These are phyloP conservation scores for Bombus confusus DNA, from an alignment of 1,140 invertebrate species.

Conservation along the genomic window DNA sequence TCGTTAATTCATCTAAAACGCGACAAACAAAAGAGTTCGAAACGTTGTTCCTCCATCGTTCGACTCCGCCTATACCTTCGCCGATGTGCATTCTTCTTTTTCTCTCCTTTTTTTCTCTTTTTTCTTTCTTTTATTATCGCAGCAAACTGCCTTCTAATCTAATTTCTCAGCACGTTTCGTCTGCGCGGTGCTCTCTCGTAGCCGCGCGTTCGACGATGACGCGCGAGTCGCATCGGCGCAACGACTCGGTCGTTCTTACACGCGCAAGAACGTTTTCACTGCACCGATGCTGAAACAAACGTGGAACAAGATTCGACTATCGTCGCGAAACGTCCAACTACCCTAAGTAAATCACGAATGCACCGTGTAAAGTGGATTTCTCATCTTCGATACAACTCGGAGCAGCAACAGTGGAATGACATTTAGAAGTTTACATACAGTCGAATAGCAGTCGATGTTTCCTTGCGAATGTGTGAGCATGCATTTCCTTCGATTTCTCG, in stretches of 20 bases:
- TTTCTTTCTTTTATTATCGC: not conserved
- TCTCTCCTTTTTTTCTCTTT: not conserved
- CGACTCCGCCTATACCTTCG: not conserved
- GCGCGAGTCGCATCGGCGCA: not conserved
- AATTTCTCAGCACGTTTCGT: conserved; percentile 14
- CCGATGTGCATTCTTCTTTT: not conserved
- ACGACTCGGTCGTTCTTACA: not conserved
- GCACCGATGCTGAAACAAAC: not conserved
- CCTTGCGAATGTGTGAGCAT: not conserved
- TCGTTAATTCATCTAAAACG: conserved; percentile 15
- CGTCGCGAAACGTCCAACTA: not conserved
- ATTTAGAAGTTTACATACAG: conserved; percentile 19
- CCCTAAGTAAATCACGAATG: conserved; percentile 10
- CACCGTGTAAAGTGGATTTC: not conserved
- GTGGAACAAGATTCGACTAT: not conserved
- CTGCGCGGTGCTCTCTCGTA: not conserved
- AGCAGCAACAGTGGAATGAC: conserved; percentile 34
- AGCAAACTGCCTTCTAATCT: not conserved
- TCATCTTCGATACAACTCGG: not conserved
- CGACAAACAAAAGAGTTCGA: not conserved
- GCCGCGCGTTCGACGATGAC: not conserved
- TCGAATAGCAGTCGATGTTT: conserved; percentile 20
- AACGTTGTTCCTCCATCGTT: not conserved
- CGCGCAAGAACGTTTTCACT: not conserved
- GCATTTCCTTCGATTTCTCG: not conserved